Base-by-base conservation (phyloP, 2,888 invertebrate species). In the Catocala nupta region DNA sequence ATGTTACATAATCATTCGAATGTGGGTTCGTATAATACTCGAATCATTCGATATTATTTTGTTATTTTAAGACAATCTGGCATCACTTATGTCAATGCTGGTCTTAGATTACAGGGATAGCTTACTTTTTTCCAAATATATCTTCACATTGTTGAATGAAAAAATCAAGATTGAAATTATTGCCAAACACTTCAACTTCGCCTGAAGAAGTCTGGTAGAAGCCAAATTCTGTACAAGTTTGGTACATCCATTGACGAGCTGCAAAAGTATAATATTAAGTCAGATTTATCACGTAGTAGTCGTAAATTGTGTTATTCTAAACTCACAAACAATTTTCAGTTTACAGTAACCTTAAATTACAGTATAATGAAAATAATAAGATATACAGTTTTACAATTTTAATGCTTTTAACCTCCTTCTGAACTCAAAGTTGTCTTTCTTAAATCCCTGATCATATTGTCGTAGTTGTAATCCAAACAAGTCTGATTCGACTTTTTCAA, bases 151-250 rank as follows among this genome's bases (percentile, higher is more conserved):
- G 97, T 68, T 96, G 95, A 34, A 96, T 93, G 80, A 96, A 98
- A 88, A 97, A 98, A 62, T 96, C 95, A 0, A 97, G 87, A 0
- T 96, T 95, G 74, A 98, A 98, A 39, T 95, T 90, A 80, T 96
- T 94, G 0, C 98, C 97, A 84, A 99, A 99, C 87, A 96, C 87
- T 89, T 95, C 92, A 2, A 93, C 90, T 63, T 94, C 93, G 5
- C 95, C 95, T 0, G 96, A 96, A 0, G 98, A 98, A 0, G 98
- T 97, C 93, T 99, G 99, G 89, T 97, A 99, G 89, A 97, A 99
- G 34, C 99, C 99, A 86, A 99, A 99, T 88, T 99, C 99, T 0
- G 97, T 98, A 85, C 99, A 99, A 0, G 99, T 99, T 90, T 99
- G 99, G 87, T 98, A 99, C 64, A 95, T 96, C 99, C 99, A 99